Base-by-base conservation (phyloP, 2,797 vertebrate genomes). In the Pelochelys cantorii region DNA sequence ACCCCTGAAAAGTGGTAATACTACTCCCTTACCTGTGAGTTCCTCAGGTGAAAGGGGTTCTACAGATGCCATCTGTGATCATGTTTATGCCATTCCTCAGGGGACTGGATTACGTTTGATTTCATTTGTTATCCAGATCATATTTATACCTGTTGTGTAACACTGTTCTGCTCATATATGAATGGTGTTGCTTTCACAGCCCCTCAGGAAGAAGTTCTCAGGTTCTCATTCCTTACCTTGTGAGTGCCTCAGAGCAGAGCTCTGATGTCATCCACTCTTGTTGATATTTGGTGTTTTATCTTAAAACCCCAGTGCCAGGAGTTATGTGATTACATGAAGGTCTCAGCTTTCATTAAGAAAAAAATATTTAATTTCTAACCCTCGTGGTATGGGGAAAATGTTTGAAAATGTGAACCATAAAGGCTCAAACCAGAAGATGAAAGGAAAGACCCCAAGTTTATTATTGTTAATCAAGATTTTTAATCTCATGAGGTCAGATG, bases 91-190 rank as follows among this genome's bases (percentile, higher is more conserved):
- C 10, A 11, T 79, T 0, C 0, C 48, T 52, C 90, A 74, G 83
- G 83, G 78, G 81, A 81, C 90, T 27, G 52, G 65, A 20, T 89
- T 92, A 48, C 86, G 79, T 85, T 37, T 79, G 65, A 48, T 91
- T 79, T 37, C 8, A 74, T 85, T 20, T 74, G 74, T 90, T 86
- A 87, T 84, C 84, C 89, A 89, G 83, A 85, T 74, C 90, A 81
- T 80, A 81, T 81, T 83, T 85, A 89, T 86, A 87, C 48, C 2
- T 1, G 18, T 25, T 82, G 18, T 7, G 0, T 81, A 92, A 92
- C 75, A 90, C 48, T 74, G 71, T 94, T 89, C 56, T 90, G 79
- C 55, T 78, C 60, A 25, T 22, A 25, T 22, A 9, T 75, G 27
- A 77, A 31, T 62, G 23, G 60, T 55, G 56, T 37, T 60, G 65